These are phyloP conservation scores for Lasiurus cinereus DNA, from an alignment of 2,113 vertebrate species.

Conservation along the genomic window DNA sequence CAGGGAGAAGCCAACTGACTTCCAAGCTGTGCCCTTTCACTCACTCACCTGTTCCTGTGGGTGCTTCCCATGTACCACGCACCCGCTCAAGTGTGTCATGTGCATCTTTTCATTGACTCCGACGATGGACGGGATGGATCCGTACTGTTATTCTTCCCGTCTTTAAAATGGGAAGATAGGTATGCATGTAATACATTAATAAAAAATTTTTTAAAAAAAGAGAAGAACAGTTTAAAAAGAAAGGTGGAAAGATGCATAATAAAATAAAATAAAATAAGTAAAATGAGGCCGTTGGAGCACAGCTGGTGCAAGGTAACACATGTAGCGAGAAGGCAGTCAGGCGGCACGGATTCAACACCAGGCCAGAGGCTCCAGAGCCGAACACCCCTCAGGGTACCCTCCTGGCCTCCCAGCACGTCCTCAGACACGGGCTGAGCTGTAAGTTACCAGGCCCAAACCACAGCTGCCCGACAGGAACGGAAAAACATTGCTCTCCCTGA, in stretches of 20 bases:
- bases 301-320: not conserved
- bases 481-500: not conserved
- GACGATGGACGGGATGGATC: not conserved
- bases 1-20: not conserved
- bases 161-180: not conserved
- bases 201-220: too few species aligned
- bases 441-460: not conserved
- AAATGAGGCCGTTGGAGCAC: not conserved
- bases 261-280: too few species aligned
- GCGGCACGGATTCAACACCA: not conserved
- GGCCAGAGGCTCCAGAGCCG: not conserved
- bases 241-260: too few species aligned
- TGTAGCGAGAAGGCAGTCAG: not conserved
- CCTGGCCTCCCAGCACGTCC: not conserved
- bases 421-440: not conserved
- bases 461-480: not conserved
- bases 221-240: too few species aligned
- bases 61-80: not conserved
- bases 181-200: too few species aligned
- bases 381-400: not conserved
- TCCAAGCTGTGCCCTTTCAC: not conserved
- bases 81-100: not conserved
- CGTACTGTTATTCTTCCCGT: not conserved
- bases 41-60: fast-evolving
- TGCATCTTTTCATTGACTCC: not conserved